Conservation (phyloP, 2,888 invertebrate genomes). For the Acanthosepion lycidas region DNA sequence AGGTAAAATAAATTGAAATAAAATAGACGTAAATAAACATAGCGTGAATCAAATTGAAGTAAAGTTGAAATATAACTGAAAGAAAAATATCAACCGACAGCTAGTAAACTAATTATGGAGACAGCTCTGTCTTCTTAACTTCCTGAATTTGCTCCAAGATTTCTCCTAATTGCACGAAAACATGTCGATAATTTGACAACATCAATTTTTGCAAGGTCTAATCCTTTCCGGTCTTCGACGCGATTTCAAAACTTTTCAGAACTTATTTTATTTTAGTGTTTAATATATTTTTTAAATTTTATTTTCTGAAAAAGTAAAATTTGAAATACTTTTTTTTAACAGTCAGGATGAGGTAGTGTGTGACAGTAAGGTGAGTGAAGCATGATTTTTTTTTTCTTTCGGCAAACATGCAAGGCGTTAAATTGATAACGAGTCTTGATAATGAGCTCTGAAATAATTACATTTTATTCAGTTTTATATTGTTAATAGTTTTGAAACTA, state of each 20-base stretch:
- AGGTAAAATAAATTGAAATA: neutral
- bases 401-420: neutral
- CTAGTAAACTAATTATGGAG: neutral
- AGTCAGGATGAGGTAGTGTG: neutral
- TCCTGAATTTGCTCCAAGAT: neutral
- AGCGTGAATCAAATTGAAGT: neutral
- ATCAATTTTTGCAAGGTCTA: neutral
- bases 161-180: neutral
- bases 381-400: neutral
- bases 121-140: neutral
- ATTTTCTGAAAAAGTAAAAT: neutral
- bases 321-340: neutral
- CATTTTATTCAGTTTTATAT: neutral
- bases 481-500: neutral
- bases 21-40: neutral
- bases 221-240: neutral
- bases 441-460: neutral
- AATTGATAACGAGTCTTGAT: neutral
- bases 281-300: neutral
- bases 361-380: neutral
- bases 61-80: neutral
- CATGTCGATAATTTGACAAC: neutral
- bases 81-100: neutral
- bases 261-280: neutral
- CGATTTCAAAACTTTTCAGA: neutral